These are phyloP conservation scores for Heliconius melpomene DNA, from an alignment of 1,140 invertebrate species.

Conservation along the genomic window DNA sequence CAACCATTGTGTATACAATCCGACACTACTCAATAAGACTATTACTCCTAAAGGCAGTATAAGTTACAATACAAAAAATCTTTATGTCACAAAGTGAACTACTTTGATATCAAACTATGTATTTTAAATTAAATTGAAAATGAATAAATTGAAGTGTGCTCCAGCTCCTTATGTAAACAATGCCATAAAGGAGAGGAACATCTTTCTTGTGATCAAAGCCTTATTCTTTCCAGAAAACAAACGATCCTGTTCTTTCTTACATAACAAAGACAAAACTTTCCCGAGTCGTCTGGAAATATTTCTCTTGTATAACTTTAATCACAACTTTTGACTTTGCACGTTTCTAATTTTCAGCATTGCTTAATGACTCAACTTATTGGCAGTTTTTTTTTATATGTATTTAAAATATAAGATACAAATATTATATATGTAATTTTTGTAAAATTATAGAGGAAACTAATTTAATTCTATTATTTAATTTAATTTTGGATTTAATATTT, in stretches of 20 bases:
- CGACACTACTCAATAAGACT: too few relatives aligned
- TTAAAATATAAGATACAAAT: too few relatives aligned
- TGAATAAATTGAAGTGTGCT: slow-evolving; percentile 14
- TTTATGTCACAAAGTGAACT: background rate
- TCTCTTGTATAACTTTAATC: slow-evolving; percentile 66
- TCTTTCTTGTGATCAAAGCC: slow-evolving; percentile 42
- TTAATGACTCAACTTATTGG: slow-evolving; percentile 4
- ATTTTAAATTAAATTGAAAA: slow-evolving; percentile 8
- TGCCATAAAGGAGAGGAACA: slow-evolving; percentile 31
- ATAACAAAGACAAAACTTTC: slow-evolving; percentile 72
- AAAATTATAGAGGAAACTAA: too few relatives aligned
- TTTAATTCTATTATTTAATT: too few relatives aligned
- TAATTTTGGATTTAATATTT: too few relatives aligned
- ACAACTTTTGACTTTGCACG: slow-evolving; percentile 36
- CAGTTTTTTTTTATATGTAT: too few relatives aligned
- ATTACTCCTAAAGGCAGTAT: background rate
- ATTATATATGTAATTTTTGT: too few relatives aligned
- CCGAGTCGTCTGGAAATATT: slow-evolving; percentile 63
- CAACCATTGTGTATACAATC: too few relatives aligned
- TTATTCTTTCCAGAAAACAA: slow-evolving; percentile 57
- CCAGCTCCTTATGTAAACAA: slow-evolving; percentile 32
- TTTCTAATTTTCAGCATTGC: slow-evolving; percentile 33
- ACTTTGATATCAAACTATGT: background rate
- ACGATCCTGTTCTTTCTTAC: slow-evolving; percentile 68
- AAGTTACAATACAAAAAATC: background rate